These are phyloP conservation scores for Sebastes cheni DNA, from an alignment of 2,797 vertebrate species.

Conservation along the genomic window DNA sequence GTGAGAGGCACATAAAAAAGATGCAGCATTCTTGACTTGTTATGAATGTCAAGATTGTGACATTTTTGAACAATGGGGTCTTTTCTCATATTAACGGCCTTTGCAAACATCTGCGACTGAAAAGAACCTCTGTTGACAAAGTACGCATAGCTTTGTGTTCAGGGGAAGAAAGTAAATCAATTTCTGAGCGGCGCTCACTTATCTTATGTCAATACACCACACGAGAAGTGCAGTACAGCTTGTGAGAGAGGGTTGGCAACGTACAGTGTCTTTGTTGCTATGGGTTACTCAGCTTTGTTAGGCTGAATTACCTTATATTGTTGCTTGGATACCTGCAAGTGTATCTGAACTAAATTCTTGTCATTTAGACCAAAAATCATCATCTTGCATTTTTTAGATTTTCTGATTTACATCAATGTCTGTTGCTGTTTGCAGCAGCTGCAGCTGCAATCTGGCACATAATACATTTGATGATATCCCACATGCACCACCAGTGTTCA, in stretches of 20 bases:
- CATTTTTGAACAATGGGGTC: slow-evolving; percentile 78
- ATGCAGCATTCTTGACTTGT: slow-evolving; percentile 63
- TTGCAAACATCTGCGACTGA: slow-evolving; percentile 59
- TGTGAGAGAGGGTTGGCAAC: background rate
- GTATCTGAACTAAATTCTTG: background rate
- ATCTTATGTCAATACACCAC: slow-evolving; percentile 27
- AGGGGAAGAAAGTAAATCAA: slow-evolving; percentile 27
- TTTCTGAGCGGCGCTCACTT: slow-evolving; percentile 5
- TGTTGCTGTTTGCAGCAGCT: background rate
- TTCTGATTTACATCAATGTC: background rate
- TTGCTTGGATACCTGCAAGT: background rate
- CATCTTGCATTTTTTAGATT: background rate
- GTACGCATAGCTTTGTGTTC: slow-evolving; percentile 38
- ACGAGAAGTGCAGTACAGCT: background rate
- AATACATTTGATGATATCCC: background rate
- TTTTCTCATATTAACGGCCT: slow-evolving; percentile 61
- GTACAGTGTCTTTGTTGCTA: background rate
- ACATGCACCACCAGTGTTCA: slow-evolving; percentile 11
- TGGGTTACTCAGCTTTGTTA: background rate
- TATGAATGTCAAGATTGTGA: slow-evolving; percentile 73
- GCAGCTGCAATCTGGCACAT: background rate
- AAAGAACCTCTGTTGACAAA: slow-evolving; percentile 65
- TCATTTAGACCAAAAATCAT: slow-evolving; percentile 1
- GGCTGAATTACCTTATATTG: background rate
- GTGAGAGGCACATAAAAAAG: slow-evolving; percentile 43